phyloP scores from a whole-genome alignment of 2,797 vertebrate species.

The Pteropus rufus region DNA sequence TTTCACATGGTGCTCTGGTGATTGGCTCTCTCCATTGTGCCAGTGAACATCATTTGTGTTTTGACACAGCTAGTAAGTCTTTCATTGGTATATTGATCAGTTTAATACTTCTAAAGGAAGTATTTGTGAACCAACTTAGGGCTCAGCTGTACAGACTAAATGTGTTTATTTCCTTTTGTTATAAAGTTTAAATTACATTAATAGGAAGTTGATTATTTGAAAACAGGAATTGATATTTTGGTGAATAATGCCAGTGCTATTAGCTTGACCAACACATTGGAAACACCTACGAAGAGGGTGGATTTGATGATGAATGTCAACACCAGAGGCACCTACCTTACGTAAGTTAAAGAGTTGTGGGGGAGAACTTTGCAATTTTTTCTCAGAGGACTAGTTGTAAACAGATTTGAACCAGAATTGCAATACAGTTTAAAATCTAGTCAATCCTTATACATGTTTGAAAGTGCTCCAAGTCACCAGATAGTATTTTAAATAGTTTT shows the following conservation, averaged over 20 bases:
- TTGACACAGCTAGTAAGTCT: background rate
- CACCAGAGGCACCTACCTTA: constrained; percentile 94
- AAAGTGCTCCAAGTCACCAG: background rate
- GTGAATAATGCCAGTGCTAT: constrained; percentile 99
- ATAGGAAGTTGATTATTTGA: constrained; percentile 71
- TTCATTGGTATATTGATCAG: background rate
- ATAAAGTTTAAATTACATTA: constrained; percentile 54
- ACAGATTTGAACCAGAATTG: background rate
- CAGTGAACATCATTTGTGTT: constrained; percentile 12
- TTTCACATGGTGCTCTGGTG: background rate
- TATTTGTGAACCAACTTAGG: background rate
- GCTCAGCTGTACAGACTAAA: background rate
- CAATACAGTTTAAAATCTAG: background rate
- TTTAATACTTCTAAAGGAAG: background rate
- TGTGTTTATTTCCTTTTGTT: background rate
- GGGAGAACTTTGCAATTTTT: background rate
- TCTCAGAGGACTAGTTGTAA: background rate
- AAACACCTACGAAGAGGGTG: constrained; percentile 93
- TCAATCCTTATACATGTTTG: background rate
- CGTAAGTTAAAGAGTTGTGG: constrained; percentile 84
- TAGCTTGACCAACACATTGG: constrained; percentile 92
- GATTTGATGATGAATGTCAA: constrained; percentile 97
- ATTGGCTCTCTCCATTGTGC: background rate
- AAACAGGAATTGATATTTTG: constrained; percentile 95
- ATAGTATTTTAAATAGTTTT: background rate